phyloP scores from a whole-genome alignment of 2,113 vertebrate genomes.

The Todiramphus chloris region DNA sequence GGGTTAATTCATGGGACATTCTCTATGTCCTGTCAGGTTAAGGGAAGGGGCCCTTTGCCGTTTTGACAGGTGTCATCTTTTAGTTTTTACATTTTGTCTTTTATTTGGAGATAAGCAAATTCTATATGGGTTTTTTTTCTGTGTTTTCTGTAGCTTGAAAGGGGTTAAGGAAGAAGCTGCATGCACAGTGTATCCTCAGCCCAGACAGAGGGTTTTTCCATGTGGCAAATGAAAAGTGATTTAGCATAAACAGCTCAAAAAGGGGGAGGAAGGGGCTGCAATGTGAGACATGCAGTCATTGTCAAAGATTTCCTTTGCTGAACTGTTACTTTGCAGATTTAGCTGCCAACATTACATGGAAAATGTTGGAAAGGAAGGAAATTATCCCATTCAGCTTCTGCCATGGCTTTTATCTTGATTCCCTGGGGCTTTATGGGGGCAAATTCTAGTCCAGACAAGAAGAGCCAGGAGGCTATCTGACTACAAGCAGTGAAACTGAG shows the following conservation, averaged over 20 bases:
- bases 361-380: not conserved
- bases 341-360: not conserved
- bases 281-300: not conserved
- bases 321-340: not conserved
- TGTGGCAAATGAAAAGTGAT: not conserved
- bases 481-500: not conserved
- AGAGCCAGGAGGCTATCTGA: not conserved
- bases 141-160: not conserved
- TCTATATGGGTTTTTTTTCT: not conserved
- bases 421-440: not conserved
- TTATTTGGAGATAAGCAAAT: not conserved
- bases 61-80: not conserved
- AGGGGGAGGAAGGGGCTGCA: not conserved
- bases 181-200: not conserved
- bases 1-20: not conserved
- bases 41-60: not conserved
- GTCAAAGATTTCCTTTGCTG: slow-evolving; percentile 4
- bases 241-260: not conserved
- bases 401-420: not conserved
- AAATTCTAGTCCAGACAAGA: not conserved
- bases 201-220: not conserved
- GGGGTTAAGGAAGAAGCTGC: not conserved
- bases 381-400: not conserved
- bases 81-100: not conserved
- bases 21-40: not conserved